A percentile compares a stretch with the other conserved stretches of the same genome.
Conservation (phyloP, 2,113 vertebrate species). For the Rhinolophus sinicus region DNA sequence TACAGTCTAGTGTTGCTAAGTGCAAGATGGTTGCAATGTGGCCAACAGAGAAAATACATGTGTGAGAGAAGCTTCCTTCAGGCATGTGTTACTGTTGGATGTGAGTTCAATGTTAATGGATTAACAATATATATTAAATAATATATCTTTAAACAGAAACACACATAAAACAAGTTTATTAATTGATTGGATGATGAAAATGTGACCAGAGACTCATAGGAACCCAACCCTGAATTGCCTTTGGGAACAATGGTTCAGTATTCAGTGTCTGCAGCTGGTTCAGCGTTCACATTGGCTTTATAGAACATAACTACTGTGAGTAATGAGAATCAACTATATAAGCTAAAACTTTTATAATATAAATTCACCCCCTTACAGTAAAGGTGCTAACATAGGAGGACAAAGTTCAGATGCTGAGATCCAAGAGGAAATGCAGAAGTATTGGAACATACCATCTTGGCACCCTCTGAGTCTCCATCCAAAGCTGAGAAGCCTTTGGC, state of each 20-base stretch:
- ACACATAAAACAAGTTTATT: not conserved
- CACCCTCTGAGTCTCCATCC: not conserved
- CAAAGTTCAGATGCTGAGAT: not conserved
- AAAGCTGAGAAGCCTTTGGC: not conserved
- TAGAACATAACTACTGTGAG: not conserved
- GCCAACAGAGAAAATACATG: not conserved
- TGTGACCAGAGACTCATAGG: not conserved
- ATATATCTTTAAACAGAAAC: not conserved
- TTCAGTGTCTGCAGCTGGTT: not conserved
- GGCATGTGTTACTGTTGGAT: not conserved
- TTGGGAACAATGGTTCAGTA: not conserved
- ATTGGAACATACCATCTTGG: not conserved
- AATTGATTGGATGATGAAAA: not conserved
- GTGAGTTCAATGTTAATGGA: not conserved
- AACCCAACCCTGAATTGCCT: not conserved
- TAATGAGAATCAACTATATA: not conserved
- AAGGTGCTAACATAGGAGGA: not conserved
- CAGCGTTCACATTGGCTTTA: not conserved
- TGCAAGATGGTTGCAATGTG: not conserved
- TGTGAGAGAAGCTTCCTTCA: not conserved
- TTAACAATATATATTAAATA: not conserved
- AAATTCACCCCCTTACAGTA: not conserved
- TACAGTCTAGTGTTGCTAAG: not conserved
- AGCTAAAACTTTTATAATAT: not conserved
- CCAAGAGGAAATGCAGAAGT: not conserved